phyloP scores from a whole-genome alignment of 2,113 vertebrate genomes.

The Elachura formosa region DNA sequence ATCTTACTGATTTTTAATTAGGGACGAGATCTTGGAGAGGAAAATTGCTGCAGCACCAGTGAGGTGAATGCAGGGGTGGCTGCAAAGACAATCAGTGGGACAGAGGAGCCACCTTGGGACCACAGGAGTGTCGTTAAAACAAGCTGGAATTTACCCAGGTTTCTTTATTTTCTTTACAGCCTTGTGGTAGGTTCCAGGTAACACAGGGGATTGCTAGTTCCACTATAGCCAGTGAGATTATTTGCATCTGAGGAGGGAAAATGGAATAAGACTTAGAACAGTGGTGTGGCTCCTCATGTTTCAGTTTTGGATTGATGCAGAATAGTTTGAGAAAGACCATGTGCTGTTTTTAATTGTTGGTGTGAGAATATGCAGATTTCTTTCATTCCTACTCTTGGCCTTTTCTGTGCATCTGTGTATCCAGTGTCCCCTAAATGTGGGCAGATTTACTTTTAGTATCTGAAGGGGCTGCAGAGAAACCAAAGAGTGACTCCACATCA shows the following conservation, averaged over 20 bases:
- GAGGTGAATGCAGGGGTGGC: not conserved
- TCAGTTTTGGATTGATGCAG: not conserved
- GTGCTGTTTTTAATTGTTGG: not conserved
- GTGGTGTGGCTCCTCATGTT: not conserved
- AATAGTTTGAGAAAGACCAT: not conserved
- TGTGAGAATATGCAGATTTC: not conserved
- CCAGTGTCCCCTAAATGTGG: not conserved
- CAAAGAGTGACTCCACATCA: not conserved
- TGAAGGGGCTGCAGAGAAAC: not conserved
- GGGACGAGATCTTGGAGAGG: accelerated
- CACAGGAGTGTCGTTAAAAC: not conserved
- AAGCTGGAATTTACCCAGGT: not conserved
- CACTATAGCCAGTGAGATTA: not conserved
- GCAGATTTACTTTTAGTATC: not conserved
- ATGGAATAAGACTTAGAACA: not conserved
- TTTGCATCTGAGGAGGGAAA: not conserved
- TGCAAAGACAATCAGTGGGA: not conserved
- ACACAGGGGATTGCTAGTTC: not conserved
- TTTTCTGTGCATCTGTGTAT: not conserved
- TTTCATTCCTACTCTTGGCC: not conserved
- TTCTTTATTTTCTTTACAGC: not conserved
- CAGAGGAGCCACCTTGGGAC: not conserved
- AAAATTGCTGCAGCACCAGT: not conserved
- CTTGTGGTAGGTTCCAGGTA: not conserved
- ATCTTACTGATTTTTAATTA: not conserved